phyloP scores from a whole-genome alignment of 2,113 vertebrate genomes.

The Aramus guarauna region DNA sequence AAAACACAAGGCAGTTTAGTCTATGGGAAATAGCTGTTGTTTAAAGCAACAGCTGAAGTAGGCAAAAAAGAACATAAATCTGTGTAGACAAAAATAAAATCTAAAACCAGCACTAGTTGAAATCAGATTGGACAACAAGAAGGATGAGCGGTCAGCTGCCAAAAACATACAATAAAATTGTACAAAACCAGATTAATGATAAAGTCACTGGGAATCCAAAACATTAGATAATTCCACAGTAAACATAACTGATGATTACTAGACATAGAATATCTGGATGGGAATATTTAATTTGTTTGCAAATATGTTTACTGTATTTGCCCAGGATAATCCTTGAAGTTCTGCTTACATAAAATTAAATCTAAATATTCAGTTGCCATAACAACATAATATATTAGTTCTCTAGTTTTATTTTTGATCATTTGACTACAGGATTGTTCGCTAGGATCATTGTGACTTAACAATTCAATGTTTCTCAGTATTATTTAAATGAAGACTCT shows the following conservation, averaged over 20 bases:
- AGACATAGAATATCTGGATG: background rate
- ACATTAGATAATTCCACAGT: background rate
- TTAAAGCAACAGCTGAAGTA: background rate
- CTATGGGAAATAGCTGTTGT: background rate
- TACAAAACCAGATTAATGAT: background rate
- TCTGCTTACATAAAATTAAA: conserved; percentile 48
- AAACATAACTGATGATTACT: background rate
- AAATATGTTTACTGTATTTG: conserved; percentile 38
- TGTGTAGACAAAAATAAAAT: background rate
- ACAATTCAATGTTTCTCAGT: background rate
- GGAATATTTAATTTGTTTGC: conserved; percentile 54
- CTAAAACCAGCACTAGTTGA: background rate
- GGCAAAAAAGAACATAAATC: background rate
- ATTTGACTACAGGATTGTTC: background rate
- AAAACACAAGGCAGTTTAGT: background rate
- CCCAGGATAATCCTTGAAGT: conserved; percentile 22
- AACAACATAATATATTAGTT: conserved; percentile 40
- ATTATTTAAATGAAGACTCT: background rate
- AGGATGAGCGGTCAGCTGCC: background rate
- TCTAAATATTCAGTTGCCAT: conserved; percentile 36
- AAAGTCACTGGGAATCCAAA: background rate
- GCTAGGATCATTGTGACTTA: background rate
- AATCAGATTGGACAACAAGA: background rate
- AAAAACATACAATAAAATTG: background rate
- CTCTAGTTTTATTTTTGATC: conserved; percentile 8